Evolutionary conservation across 2,888 invertebrate genomes (phyloP).

Genomic region (Zootermopsis nevadensis): DNA sequence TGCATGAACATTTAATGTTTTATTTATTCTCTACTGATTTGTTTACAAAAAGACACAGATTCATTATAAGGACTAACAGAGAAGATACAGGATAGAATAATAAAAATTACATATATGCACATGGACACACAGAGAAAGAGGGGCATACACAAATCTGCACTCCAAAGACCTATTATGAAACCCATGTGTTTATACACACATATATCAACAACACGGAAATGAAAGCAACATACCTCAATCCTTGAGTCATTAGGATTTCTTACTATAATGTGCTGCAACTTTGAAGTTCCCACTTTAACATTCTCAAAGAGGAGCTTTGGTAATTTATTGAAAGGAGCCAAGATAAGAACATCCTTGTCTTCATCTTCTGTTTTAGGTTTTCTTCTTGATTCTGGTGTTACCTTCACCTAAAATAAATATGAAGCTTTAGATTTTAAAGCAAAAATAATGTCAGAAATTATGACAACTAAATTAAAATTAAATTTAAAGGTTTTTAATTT

Average conservation of each 20-base stretch:
- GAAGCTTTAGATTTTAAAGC: too few relatives aligned
- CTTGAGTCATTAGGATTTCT: neutral
- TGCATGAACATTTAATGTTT: too few relatives aligned
- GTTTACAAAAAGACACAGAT: too few relatives aligned
- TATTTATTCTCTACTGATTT: too few relatives aligned
- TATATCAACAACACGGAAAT: neutral
- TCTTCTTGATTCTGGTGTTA: neutral
- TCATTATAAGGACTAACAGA: too few relatives aligned
- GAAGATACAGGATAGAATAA: too few relatives aligned
- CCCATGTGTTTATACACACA: too few relatives aligned
- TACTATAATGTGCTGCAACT: neutral
- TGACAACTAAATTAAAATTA: neutral
- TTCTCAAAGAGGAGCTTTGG: slow-evolving; percentile 6
- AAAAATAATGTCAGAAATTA: neutral
- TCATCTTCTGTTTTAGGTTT: neutral
- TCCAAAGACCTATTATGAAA: too few relatives aligned
- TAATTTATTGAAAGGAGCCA: slow-evolving; percentile 9
- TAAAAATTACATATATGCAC: too few relatives aligned
- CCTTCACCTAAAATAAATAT: slow-evolving; percentile 13
- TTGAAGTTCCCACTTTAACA: slow-evolving; percentile 10
- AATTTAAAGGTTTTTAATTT: too few relatives aligned
- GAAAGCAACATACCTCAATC: slow-evolving; percentile 1
- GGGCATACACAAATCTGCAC: too few relatives aligned
- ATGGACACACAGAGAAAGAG: neutral
- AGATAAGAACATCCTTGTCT: neutral